These are phyloP conservation scores for Habroteleia sp. DNA, from an alignment of 2,888 invertebrate species.

Conservation along the genomic window DNA sequence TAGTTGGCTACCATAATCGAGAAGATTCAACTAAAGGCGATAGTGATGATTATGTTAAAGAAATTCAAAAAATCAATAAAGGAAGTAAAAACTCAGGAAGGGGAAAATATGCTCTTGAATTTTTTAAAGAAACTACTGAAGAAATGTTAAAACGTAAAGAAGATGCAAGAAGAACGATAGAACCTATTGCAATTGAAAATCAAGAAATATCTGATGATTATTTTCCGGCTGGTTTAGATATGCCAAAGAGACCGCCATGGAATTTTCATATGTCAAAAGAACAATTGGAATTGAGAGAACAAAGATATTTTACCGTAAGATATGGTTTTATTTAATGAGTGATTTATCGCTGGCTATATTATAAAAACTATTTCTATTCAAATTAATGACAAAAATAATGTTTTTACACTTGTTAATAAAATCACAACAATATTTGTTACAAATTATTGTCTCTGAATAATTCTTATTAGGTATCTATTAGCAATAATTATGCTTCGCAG, in stretches of 20 bases:
- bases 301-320: constrained; percentile 89
- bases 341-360: no score
- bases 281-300: constrained; percentile 89
- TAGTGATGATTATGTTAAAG: constrained; percentile 62
- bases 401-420: no score
- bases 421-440: no score
- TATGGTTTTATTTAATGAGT: no score
- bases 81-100: constrained; percentile 83
- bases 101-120: constrained; percentile 90
- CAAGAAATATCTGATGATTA: constrained; percentile 87
- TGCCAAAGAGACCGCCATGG: constrained; percentile 94
- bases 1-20: constrained; percentile 64
- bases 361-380: no score
- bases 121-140: constrained; percentile 89
- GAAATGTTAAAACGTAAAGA: constrained; percentile 88
- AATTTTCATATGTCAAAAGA: constrained; percentile 87
- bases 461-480: no score
- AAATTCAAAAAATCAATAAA: constrained; percentile 85
- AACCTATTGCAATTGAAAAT: constrained; percentile 83
- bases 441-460: no score
- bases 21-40: constrained; percentile 78
- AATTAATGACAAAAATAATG: no score
- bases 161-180: constrained; percentile 84
- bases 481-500: no score
- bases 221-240: constrained; percentile 87